Percentiles rank a stretch among this genome's conserved stretches.
phyloP scores from a whole-genome alignment of 2,797 vertebrate genomes.

The Monodelphis domestica region DNA sequence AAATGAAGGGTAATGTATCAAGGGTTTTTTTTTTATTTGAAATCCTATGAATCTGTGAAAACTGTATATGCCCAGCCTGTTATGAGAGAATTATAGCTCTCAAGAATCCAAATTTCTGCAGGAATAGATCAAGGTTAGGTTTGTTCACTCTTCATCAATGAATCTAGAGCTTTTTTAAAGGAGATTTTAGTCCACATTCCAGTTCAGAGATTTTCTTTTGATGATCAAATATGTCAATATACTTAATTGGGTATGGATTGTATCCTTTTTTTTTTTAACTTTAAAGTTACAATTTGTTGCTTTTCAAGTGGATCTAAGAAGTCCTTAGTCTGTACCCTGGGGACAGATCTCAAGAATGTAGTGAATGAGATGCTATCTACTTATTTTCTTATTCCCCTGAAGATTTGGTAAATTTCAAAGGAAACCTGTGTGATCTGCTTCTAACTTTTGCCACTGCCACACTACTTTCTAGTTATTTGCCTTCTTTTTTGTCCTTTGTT shows the following conservation, averaged over 20 bases:
- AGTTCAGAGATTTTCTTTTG: background rate
- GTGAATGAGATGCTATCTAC: background rate
- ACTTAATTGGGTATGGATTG: background rate
- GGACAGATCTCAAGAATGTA: accelerated
- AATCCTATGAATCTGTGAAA: background rate
- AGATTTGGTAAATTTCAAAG: background rate
- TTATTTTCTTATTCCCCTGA: background rate
- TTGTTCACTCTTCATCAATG: background rate
- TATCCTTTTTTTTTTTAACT: background rate
- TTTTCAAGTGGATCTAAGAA: background rate
- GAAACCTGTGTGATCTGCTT: background rate
- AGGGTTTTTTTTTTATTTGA: background rate
- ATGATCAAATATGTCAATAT: background rate
- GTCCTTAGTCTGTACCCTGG: background rate
- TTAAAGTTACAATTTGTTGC: background rate
- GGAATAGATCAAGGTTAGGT: background rate
- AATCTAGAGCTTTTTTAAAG: background rate
- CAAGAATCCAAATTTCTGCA: background rate
- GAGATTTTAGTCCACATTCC: background rate
- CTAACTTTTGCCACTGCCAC: background rate
- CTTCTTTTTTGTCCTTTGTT: background rate
- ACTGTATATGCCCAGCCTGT: background rate
- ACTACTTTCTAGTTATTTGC: background rate
- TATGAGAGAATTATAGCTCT: background rate
- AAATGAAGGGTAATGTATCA: background rate